phyloP scores from a whole-genome alignment of 2,113 vertebrate genomes.

The Datnioides undecimradiatus region DNA sequence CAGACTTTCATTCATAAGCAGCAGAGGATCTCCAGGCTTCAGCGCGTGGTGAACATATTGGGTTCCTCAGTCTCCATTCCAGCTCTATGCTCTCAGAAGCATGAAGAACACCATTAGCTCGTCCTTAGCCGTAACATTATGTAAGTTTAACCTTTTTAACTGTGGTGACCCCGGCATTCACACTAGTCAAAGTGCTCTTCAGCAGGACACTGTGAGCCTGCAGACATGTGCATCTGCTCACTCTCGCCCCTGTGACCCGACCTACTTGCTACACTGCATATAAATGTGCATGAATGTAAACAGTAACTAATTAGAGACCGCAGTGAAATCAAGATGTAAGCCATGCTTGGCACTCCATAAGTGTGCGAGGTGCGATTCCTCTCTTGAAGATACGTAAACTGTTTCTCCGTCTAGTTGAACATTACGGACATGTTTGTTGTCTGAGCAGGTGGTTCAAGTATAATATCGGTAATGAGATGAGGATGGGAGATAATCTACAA shows the following conservation, averaged over 20 bases:
- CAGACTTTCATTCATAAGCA: no score
- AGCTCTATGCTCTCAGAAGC: not conserved
- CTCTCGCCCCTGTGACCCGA: not conserved
- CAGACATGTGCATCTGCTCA: constrained; percentile 13
- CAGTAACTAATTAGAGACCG: not conserved
- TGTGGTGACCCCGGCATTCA: not conserved
- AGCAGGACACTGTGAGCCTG: not conserved
- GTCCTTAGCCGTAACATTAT: not conserved
- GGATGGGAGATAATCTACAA: not conserved
- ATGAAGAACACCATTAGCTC: not conserved
- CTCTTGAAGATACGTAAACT: not conserved
- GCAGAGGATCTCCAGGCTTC: no score
- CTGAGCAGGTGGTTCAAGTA: not conserved
- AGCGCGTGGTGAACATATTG: no score
- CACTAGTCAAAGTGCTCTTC: not conserved
- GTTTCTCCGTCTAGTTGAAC: not conserved
- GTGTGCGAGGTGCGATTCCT: not conserved
- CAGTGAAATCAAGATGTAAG: not conserved
- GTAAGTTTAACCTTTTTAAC: not conserved
- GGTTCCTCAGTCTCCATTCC: no score
- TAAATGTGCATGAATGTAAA: not conserved
- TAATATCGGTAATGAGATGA: not conserved
- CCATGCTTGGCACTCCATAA: no score
- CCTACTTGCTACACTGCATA: not conserved
- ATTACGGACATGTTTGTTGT: not conserved